phyloP scores from a whole-genome alignment of 2,888 invertebrate genomes.

The Osmoderma eremita region DNA sequence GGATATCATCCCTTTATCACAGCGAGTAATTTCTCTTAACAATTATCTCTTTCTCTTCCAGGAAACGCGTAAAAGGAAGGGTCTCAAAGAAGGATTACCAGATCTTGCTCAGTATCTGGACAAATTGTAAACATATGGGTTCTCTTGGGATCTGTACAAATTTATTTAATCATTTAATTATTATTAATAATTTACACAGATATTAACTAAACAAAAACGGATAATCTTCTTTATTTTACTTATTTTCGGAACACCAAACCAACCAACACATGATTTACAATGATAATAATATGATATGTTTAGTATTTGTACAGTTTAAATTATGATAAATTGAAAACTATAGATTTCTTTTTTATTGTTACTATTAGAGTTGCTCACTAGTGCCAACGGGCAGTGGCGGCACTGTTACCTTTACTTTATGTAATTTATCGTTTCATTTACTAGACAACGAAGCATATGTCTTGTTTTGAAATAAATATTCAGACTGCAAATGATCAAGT shows the following conservation, averaged over 20 bases:
- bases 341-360: too few species aligned
- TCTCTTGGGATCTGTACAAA: constrained; percentile 62
- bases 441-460: too few species aligned
- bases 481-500: too few species aligned
- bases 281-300: constrained; percentile 1
- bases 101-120: constrained; percentile 95
- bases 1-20: constrained; percentile 7
- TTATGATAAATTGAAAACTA: constrained; percentile 12
- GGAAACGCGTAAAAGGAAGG: constrained; percentile 98
- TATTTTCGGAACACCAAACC: neutral
- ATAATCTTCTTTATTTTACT: too few species aligned
- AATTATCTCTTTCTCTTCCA: constrained; percentile 60
- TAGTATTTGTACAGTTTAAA: constrained; percentile 42
- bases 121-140: constrained; percentile 85
- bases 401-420: too few species aligned
- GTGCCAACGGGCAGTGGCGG: too few species aligned
- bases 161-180: constrained; percentile 52
- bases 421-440: too few species aligned
- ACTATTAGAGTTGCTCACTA: too few species aligned
- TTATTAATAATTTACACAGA: constrained; percentile 7
- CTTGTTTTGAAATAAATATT: too few species aligned
- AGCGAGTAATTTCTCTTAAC: too few species aligned
- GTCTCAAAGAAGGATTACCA: constrained; percentile 97
- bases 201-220: neutral
- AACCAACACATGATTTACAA: constrained; percentile 8